Evolutionary conservation across 2,113 vertebrate species (phyloP).

Genomic region (Ageneiosus marmoratus): DNA sequence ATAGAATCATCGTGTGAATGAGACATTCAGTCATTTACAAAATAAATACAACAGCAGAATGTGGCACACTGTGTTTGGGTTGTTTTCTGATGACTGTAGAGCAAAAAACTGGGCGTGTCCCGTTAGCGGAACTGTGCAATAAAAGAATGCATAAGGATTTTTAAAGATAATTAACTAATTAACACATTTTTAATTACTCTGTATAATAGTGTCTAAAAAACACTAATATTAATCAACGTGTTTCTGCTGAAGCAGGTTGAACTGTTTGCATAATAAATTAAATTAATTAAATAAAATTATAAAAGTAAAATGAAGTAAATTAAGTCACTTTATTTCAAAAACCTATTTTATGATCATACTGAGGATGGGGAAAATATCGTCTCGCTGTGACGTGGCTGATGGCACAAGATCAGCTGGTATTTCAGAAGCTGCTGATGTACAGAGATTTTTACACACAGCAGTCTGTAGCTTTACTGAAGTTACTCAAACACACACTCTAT

Average conservation of each 20-base stretch:
- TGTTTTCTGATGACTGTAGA: not conserved
- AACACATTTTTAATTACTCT: not conserved
- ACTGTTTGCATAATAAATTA: too few species aligned
- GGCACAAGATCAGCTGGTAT: not conserved
- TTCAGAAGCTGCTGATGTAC: not conserved
- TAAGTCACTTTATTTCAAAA: too few species aligned
- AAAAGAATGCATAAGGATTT: not conserved
- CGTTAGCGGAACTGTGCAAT: not conserved
- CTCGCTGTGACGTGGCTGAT: not conserved
- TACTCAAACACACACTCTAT: not conserved
- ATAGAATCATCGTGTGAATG: not conserved
- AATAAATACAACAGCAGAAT: not conserved
- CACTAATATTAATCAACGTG: slow-evolving; percentile 7
- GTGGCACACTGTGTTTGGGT: not conserved
- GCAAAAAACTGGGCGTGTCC: not conserved
- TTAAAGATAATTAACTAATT: not conserved
- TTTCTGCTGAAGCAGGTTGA: too few species aligned
- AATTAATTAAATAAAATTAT: too few species aligned
- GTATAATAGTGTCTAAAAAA: not conserved
- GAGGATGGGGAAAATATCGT: not conserved
- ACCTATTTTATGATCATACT: not conserved
- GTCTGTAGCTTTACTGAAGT: not conserved
- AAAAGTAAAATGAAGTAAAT: too few species aligned
- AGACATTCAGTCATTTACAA: not conserved
- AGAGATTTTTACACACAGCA: not conserved